These are phyloP conservation scores for Phallusia fumigata DNA, from an alignment of 23 tunicate species.

Conservation along the genomic window DNA sequence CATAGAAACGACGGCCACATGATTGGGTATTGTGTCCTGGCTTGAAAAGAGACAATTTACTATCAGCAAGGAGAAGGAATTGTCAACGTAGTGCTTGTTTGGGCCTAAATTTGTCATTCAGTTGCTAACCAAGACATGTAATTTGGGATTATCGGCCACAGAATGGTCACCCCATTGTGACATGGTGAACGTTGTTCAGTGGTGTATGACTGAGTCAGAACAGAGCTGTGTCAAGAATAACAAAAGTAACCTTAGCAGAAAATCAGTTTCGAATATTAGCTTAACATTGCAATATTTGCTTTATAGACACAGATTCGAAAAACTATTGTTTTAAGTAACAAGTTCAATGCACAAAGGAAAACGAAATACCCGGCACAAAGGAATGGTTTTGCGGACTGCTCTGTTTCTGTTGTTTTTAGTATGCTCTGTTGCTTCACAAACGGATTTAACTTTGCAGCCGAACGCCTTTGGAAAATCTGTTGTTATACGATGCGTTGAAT, in stretches of 20 bases:
- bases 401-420: neutral
- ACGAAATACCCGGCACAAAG: neutral
- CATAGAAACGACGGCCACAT: neutral
- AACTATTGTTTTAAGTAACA: neutral
- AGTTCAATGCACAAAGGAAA: neutral
- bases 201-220: no score
- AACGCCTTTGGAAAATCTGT: constrained; percentile 45
- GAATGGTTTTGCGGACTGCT: neutral
- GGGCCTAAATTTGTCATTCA: neutral
- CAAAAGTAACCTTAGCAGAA: neutral
- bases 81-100: neutral
- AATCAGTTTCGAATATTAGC: neutral
- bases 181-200: no score
- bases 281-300: neutral
- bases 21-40: no score
- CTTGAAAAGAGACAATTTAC: no score
- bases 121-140: neutral
- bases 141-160: neutral
- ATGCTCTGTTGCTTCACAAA: constrained; percentile 21
- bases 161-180: no score
- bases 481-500: constrained; percentile 48
- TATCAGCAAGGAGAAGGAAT: neutral
- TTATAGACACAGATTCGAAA: neutral
- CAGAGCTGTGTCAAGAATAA: no score
- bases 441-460: constrained; percentile 34